Conservation (phyloP, 2,888 invertebrate species). For the Platycheirus albimanus region DNA sequence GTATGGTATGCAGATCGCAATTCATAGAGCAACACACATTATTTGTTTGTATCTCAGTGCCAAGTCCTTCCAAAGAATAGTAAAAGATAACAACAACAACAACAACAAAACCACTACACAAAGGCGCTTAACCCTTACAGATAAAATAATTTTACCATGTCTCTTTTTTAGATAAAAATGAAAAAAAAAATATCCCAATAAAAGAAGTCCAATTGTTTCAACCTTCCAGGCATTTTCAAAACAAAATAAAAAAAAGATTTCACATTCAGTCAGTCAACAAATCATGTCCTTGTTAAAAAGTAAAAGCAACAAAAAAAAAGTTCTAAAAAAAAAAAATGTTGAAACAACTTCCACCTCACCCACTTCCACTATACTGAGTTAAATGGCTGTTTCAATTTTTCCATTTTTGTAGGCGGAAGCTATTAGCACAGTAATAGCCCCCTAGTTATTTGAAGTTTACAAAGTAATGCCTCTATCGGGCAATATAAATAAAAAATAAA, state of each 20-base stretch:
- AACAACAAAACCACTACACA: too few relatives aligned
- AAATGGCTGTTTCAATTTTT: constrained; percentile 11
- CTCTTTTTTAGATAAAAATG: too few relatives aligned
- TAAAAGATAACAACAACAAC: too few relatives aligned
- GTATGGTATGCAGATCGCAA: too few relatives aligned
- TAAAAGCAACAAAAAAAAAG: constrained; percentile 18
- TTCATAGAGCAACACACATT: too few relatives aligned
- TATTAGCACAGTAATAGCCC: constrained; percentile 29
- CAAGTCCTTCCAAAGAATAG: too few relatives aligned
- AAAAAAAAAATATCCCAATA: too few relatives aligned
- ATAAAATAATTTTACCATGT: too few relatives aligned
- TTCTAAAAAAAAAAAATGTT: not conserved
- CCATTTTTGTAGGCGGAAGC: constrained; percentile 11
- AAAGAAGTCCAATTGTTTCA: not conserved
- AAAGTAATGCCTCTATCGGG: not conserved
- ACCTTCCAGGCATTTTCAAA: constrained; percentile 7
- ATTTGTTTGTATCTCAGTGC: too few relatives aligned
- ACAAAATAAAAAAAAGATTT: constrained; percentile 18
- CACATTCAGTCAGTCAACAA: constrained; percentile 25
- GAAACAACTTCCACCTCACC: not conserved
- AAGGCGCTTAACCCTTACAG: too few relatives aligned
- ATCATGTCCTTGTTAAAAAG: not conserved
- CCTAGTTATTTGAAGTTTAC: constrained; percentile 13
- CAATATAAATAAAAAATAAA: not conserved
- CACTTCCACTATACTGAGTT: not conserved